Evolutionary conservation across 64 coral and sea anemone species (phyloP).

Genomic region (Catalaphyllia jardinei): DNA sequence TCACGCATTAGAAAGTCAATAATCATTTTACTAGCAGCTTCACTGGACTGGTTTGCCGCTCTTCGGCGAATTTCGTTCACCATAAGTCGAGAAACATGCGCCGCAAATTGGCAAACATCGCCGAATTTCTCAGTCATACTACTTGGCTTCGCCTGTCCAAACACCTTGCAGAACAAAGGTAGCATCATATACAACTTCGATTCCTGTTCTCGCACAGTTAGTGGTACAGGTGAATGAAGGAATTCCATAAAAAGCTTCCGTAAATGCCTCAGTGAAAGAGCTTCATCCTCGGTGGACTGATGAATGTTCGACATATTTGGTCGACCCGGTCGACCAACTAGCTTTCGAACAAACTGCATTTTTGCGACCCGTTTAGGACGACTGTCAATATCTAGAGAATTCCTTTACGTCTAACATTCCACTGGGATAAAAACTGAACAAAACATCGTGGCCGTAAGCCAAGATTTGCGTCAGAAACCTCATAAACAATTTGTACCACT

Average conservation of each 20-base stretch:
- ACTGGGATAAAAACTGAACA: background rate
- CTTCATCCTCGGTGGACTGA: constrained; percentile 87
- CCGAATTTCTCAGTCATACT: constrained; percentile 94
- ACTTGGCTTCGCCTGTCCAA: constrained; percentile 70
- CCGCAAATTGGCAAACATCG: constrained; percentile 93
- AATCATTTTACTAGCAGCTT: constrained; percentile 76
- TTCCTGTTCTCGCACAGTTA: constrained; percentile 94
- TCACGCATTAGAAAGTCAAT: constrained; percentile 87
- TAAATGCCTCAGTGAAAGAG: constrained; percentile 84
- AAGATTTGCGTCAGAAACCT: constrained; percentile 4
- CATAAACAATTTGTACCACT: background rate
- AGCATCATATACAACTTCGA: constrained; percentile 89
- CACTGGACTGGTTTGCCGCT: constrained; percentile 77
- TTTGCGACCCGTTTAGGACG: background rate
- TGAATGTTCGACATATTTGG: constrained; percentile 62
- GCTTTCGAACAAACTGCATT: constrained; percentile 83
- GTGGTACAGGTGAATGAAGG: constrained; percentile 90
- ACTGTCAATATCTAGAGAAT: background rate
- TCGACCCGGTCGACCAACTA: constrained; percentile 62
- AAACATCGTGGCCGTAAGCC: constrained; percentile 8
- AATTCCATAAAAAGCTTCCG: constrained; percentile 98
- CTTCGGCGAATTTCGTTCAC: constrained; percentile 84
- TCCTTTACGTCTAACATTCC: background rate
- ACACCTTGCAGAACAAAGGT: constrained; percentile 95
- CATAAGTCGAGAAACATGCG: constrained; percentile 96